phyloP scores from a whole-genome alignment of 2,113 vertebrate genomes.

The Calonectris borealis region DNA sequence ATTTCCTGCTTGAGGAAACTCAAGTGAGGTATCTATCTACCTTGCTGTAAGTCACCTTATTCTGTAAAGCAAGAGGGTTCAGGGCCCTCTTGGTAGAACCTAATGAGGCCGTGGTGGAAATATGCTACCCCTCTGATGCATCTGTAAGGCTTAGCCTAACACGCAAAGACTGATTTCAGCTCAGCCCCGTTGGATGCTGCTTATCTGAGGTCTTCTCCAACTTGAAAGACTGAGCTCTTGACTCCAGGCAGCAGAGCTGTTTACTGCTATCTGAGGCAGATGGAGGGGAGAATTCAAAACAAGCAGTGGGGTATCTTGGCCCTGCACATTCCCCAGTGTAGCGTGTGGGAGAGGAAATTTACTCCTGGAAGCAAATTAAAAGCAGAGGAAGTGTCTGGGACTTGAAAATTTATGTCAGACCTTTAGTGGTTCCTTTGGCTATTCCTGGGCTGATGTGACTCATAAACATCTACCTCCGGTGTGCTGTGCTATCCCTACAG shows the following conservation, averaged over 20 bases:
- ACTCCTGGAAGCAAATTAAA: neutral
- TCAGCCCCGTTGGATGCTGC: neutral
- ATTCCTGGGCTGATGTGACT: neutral
- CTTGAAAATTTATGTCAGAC: neutral
- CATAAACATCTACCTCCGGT: neutral
- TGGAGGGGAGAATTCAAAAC: neutral
- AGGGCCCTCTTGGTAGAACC: neutral
- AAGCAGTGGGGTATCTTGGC: neutral
- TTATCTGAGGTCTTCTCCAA: neutral
- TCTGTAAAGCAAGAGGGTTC: neutral
- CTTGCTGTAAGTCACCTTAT: neutral
- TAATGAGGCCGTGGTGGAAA: neutral
- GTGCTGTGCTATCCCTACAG: neutral
- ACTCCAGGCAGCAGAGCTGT: neutral
- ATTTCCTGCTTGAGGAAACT: neutral
- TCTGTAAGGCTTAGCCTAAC: neutral
- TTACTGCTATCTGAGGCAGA: neutral
- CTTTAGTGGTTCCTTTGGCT: neutral
- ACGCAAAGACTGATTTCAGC: neutral
- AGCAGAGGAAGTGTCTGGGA: neutral
- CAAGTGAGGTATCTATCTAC: neutral
- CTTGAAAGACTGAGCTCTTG: neutral
- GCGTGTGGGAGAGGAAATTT: neutral
- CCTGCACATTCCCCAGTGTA: neutral
- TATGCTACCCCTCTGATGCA: neutral